Evolutionary conservation across 2,888 invertebrate genomes (phyloP), one percentile per base, ranked within the genome.

Genomic region (Ypsolopha sequella): DNA sequence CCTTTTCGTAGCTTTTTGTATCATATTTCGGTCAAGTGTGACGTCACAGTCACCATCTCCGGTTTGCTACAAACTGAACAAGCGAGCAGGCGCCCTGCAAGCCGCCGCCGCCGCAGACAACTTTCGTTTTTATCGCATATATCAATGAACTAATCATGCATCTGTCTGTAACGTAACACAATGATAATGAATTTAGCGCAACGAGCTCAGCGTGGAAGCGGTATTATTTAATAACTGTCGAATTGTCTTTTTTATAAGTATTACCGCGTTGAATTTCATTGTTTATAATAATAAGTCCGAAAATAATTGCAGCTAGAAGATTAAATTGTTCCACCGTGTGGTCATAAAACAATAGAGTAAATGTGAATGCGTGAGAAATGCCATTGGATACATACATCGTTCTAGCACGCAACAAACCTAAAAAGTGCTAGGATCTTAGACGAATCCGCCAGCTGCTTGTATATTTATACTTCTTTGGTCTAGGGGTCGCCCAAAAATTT

Each of bases 301-400:
- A 10, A 46, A 46, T 46, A 34, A 11, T 35, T 11, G 34, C 35
- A 35, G 46, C 35, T 46, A 46, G 6, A 35, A 46, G 35, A 46
- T 46, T 34, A 46, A 46, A 35, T 48, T 45, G 45, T 45, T 35
- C 34, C 35, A 34, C 24, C 9, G 36, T 43, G 43, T 35, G 45
- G 34, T 35, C 45, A 35, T 34, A 35, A 33, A 53, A 55, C 63
- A 62, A 61, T 61, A 54, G 60, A 52, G 61, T 55, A 62, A 62
- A 61, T 54, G 57, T 54, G 54, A 56, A 50, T 53, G 61, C 63
- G 65, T 70, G 67, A 59, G 68, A 68, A 66, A 59, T 59, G 64
- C 60, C 69, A 65, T 68, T 71, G 66, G 53, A 55, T 43, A 43
- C 24, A 24, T 24, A 24, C 24, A 24, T 24, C 24, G 24, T 24